Percentiles rank a stretch among this genome's conserved stretches.
Evolutionary conservation across 2,797 vertebrate species (phyloP).

Genomic region (Peromyscus attwateri): DNA sequence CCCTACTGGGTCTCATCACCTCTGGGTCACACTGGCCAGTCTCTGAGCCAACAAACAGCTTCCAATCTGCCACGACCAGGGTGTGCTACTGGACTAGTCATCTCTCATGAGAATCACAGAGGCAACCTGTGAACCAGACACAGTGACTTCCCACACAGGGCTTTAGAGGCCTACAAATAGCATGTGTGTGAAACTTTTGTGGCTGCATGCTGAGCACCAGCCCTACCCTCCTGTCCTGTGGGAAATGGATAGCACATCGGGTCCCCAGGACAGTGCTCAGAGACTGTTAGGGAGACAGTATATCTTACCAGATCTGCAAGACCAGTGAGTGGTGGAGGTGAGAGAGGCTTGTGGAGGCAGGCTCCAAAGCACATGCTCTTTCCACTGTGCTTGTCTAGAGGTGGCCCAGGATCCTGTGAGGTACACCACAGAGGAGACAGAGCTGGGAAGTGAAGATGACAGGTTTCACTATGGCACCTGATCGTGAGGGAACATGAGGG

Average conservation of each 20-base stretch:
- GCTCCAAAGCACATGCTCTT: neutral
- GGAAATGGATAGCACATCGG: neutral
- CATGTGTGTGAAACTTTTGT: neutral
- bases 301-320: neutral
- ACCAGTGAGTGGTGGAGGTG: neutral
- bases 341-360: neutral
- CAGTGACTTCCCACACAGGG: neutral
- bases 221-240: neutral
- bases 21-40: neutral
- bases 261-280: neutral
- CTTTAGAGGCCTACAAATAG: neutral
- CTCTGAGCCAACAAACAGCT: neutral
- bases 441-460: neutral
- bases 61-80: fast-evolving
- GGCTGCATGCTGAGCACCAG: neutral
- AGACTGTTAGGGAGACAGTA: neutral
- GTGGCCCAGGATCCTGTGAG: neutral
- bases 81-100: neutral
- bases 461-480: neutral
- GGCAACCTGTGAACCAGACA: neutral
- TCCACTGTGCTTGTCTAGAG: neutral
- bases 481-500: neutral
- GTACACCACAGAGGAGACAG: neutral
- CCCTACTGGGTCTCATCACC: neutral
- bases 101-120: neutral